phyloP scores from a whole-genome alignment of 1,140 invertebrate species.

The Limonius californicus region DNA sequence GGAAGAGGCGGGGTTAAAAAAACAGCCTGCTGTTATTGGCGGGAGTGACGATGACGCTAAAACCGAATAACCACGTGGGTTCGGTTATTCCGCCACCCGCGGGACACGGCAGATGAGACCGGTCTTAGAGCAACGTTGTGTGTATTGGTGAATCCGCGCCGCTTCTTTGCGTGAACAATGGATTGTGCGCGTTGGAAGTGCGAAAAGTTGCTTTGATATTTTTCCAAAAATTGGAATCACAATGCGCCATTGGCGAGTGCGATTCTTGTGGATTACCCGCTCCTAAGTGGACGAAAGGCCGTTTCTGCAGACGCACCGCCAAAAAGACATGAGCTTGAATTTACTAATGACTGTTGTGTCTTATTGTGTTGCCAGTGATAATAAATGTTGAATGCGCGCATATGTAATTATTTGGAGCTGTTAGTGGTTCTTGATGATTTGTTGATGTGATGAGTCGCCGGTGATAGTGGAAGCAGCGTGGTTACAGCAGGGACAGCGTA shows the following conservation, averaged over 20 bases:
- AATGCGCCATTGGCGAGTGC: slow-evolving; percentile 24
- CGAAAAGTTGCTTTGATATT: slow-evolving; percentile 20
- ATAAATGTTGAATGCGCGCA: not conserved
- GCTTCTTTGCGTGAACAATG: slow-evolving; percentile 14
- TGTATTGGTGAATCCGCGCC: slow-evolving; percentile 12
- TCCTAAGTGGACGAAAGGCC: slow-evolving; percentile 5
- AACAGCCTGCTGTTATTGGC: slow-evolving; percentile 25
- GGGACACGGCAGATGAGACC: slow-evolving; percentile 20
- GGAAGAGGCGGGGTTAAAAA: not conserved
- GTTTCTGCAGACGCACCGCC: slow-evolving; percentile 14
- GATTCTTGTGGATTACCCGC: not conserved
- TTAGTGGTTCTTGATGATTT: slow-evolving; percentile 4
- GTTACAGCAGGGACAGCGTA: slow-evolving; percentile 23
- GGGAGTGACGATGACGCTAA: slow-evolving; percentile 24
- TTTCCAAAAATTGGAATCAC: slow-evolving; percentile 23
- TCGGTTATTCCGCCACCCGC: slow-evolving; percentile 20
- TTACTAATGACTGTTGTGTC: slow-evolving; percentile 2
- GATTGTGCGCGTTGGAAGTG: slow-evolving; percentile 14
- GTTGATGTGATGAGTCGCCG: slow-evolving; percentile 14
- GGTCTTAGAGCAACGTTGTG: slow-evolving; percentile 9
- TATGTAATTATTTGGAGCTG: slow-evolving; percentile 14
- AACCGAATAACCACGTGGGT: slow-evolving; percentile 29
- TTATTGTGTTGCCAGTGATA: not conserved
- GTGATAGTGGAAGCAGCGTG: slow-evolving; percentile 21
- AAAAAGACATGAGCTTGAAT: slow-evolving; percentile 23